Evolutionary conservation across 2,797 vertebrate species (phyloP), one percentile per base, ranked within the genome.

Genomic region (Arrhamphus sclerolepis): DNA sequence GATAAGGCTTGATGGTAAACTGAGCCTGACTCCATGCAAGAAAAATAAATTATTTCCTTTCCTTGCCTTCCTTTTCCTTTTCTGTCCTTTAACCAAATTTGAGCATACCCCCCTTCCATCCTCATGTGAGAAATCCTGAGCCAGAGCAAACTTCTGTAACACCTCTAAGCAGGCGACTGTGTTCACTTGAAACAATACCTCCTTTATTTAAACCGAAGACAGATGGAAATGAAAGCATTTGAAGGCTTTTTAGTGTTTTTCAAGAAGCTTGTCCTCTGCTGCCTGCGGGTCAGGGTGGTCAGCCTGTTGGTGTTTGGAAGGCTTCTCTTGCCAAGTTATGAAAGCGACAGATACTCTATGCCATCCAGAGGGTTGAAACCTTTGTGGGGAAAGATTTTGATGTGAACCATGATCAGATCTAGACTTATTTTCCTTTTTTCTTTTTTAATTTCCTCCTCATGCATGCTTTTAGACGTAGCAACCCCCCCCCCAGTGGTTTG

Each of bases 151-250:
- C 78, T 66, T 62, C 62, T 57, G 54, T 51, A 81, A 82, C 83
- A 85, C 85, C 73, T 80, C 69, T 20, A 64, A 78, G 63, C 64
- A n/a, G 55, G 43, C 18, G 40, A 71, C 77, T 82, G 75, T 67
- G 72, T 80, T 75, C 68, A 60, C 20, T 78, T 62, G 46, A 44
- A 82, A 86, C 89, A 88, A 82, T 86, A 71, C 46, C 62, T 39
- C 17, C 85, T 85, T 87, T 88, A 79, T 83, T 80, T 58, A 75
- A 79, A 63, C 62, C 40, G 34, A 70, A 71, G 75, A 69, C 39
- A 13, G 72, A 21, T 38, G 67, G 52, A 50, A 29, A 61, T 55
- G 77, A 80, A 86, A 86, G 70, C 70, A 72, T 72, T 66, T 31
- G 24, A n/a, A 20, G n/a, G 44, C 42, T 75, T 75, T 81, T 56